Conservation (phyloP, 2,113 vertebrate species). For the Onychorhynchus coronatus region DNA sequence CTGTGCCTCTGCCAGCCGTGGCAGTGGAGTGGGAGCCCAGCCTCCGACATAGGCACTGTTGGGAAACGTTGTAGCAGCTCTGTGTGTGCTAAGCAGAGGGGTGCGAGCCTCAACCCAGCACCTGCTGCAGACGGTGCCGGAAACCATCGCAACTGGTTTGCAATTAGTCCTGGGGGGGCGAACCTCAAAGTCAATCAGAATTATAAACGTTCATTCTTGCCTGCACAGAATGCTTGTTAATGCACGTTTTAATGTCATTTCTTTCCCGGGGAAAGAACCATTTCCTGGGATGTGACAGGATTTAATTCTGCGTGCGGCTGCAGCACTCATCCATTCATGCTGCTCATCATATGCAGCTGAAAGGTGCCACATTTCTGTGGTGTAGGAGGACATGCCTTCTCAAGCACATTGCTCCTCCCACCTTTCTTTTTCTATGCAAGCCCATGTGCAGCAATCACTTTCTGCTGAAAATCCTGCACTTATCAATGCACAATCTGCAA, state of each 20-base stretch:
- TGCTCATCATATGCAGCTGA: background rate
- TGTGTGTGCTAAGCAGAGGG: background rate
- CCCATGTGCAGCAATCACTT: background rate
- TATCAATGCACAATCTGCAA: background rate
- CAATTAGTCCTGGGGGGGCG: background rate
- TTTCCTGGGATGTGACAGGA: conserved; percentile 5
- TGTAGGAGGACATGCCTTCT: background rate
- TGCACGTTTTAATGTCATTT: background rate
- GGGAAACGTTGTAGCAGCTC: background rate
- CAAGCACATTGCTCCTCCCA: background rate
- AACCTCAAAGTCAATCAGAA: background rate
- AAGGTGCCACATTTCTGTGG: background rate
- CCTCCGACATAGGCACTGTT: background rate
- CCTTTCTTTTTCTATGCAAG: background rate
- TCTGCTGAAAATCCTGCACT: background rate
- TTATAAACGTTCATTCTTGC: background rate
- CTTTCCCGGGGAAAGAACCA: conserved; percentile 13
- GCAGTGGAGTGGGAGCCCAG: background rate
- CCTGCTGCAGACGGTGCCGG: background rate
- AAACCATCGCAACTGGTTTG: background rate
- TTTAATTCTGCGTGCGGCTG: background rate
- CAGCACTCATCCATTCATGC: background rate
- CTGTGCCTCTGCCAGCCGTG: background rate
- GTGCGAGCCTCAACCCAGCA: accelerated
- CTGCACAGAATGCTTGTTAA: background rate